Percentiles rank a stretch among this genome's conserved stretches.
Evolutionary conservation across 2,797 vertebrate genomes (phyloP).

Genomic region (Rhinogobio ventralis): DNA sequence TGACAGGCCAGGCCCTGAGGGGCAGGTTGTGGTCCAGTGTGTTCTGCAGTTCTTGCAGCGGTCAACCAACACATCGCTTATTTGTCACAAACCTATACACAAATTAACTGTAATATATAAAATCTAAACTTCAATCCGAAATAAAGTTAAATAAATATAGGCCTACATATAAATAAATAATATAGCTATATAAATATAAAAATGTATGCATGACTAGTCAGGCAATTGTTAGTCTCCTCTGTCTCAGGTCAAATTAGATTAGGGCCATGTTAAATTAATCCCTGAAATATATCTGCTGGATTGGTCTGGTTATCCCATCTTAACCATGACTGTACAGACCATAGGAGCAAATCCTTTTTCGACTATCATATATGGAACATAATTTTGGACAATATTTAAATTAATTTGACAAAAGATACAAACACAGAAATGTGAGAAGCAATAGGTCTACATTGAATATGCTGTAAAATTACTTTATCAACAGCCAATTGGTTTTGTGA

Average conservation of each 20-base stretch:
- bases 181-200: not conserved
- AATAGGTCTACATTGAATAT: not conserved
- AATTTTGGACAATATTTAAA: not conserved
- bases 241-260: slow-evolving; percentile 57
- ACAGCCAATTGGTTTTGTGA: not conserved
- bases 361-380: not conserved
- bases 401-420: not conserved
- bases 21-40: slow-evolving; percentile 26
- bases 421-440: not conserved
- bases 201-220: slow-evolving; percentile 18
- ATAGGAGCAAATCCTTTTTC: slow-evolving; percentile 29
- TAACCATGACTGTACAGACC: slow-evolving; percentile 29
- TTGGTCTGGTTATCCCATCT: slow-evolving; percentile 49
- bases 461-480: not conserved
- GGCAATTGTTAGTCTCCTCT: slow-evolving; percentile 50
- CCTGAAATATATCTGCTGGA: slow-evolving; percentile 51
- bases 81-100: not conserved
- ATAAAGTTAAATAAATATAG: not conserved
- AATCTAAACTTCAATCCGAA: not conserved
- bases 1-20: slow-evolving; percentile 9
- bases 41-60: slow-evolving; percentile 8
- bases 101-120: not conserved
- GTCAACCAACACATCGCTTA: not conserved
- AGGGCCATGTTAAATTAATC: slow-evolving; percentile 58
- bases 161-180: not conserved